Base-by-base conservation (phyloP, 2,797 vertebrate genomes). In the Cetoscarus ocellatus region DNA sequence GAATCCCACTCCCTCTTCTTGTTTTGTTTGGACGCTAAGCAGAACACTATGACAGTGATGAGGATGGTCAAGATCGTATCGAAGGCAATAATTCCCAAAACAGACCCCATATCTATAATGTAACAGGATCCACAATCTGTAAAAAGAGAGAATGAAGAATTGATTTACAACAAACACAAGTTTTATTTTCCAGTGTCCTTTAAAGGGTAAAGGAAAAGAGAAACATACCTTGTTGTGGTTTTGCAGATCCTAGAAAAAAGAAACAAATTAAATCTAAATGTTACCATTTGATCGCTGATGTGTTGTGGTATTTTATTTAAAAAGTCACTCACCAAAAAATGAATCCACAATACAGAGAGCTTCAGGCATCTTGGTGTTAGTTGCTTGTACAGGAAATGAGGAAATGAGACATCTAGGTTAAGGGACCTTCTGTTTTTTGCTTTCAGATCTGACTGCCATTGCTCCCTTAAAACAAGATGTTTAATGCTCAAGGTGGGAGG, bases 61-160 rank as follows among this genome's bases (percentile, higher is more conserved):
- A 95, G 62, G 68, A 95, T 35, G 9, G 94, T 95, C 75, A 96
- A 65, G 60, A 94, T 45, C n/a, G 95, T 78, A 59, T 96, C 95
- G 58, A 88, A 91, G 34, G 83, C 67, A 12, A 95, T 85, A n/a
- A 95, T 89, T 47, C 70, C 94, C 7, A 93, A 48, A 0, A 94
- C 61, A 5, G 91, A 76, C 10, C 73, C 84, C 69, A 92, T 85
- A 52, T 88, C 92, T 61, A 95, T 84, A 13, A 86, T 54, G 72
- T 91, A 93, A 72, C 94, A 95, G 42, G 87, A 73, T 10, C 67
- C 76, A 66, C 92, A 93, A 0, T 92, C 94, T 94, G 85, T 49
- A 18, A 66, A 64, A 10, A 19, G 6, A 44, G 51, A 70, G 15
- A 63, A 6, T 73, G 3, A 7, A 27, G 19, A 35, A 44, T 70